Percentiles rank a stretch among this genome's conserved stretches.
phyloP scores from a whole-genome alignment of 2,797 vertebrate species.

The Ptychadena robeensis region DNA sequence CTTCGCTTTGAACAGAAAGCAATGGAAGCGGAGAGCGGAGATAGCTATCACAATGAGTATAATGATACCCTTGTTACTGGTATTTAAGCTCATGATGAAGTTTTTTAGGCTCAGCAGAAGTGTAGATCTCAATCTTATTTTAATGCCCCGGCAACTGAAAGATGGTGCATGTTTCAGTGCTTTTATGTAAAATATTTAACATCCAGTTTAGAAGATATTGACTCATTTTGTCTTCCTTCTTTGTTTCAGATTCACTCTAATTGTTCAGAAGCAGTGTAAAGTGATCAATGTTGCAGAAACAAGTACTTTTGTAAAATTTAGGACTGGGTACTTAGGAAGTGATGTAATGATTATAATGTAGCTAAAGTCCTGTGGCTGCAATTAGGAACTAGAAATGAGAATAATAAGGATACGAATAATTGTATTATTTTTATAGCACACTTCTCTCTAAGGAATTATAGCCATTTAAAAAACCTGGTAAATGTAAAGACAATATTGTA shows the following conservation, averaged over 20 bases:
- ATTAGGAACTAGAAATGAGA: constrained; percentile 65
- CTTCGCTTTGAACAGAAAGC: constrained; percentile 16
- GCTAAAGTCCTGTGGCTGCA: constrained; percentile 63
- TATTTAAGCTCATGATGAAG: constrained; percentile 32
- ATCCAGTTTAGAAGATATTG: constrained; percentile 30
- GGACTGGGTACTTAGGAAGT: constrained; percentile 51
- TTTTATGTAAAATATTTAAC: constrained; percentile 53
- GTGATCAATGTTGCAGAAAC: constrained; percentile 50
- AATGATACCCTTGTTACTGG: constrained; percentile 32
- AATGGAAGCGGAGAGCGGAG: constrained; percentile 9
- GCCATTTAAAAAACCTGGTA: not conserved
- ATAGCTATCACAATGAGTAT: constrained; percentile 1
- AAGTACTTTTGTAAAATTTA: constrained; percentile 48
- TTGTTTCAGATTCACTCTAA: constrained; percentile 35
- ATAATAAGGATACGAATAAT: not conserved
- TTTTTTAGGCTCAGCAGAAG: constrained; percentile 27
- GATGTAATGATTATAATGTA: constrained; percentile 58
- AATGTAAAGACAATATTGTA: not conserved
- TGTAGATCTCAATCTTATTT: constrained; percentile 11
- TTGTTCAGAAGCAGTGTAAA: constrained; percentile 39
- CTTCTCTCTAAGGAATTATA: not conserved
- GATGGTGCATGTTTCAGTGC: constrained; percentile 11
- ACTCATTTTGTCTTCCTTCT: constrained; percentile 40
- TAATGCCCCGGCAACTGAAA: constrained; percentile 23
- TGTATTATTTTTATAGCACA: not conserved